Conservation (phyloP, 2,113 vertebrate species). For the Cyprinodon variegatus region DNA sequence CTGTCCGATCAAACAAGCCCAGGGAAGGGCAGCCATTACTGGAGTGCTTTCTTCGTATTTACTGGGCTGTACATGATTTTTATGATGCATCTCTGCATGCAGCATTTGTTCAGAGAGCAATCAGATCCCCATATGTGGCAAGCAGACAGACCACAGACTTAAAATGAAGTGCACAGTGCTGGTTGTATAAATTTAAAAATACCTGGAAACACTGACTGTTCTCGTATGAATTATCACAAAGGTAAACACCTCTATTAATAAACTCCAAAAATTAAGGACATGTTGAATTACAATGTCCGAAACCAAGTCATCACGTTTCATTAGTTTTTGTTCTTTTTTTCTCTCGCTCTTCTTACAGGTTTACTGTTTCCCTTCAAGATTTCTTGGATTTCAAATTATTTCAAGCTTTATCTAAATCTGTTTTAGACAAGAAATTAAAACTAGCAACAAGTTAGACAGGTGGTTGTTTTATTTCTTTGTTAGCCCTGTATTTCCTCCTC, state of each 20-base stretch:
- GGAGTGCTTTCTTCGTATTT: constrained; percentile 48
- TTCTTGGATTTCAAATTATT: not conserved
- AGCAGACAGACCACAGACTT: constrained; percentile 20
- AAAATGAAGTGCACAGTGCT: not conserved
- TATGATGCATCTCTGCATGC: constrained; percentile 55
- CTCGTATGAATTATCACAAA: not conserved
- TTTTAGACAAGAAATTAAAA: not conserved
- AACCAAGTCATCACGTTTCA: not conserved
- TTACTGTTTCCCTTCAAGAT: not conserved
- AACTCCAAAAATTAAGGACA: no score
- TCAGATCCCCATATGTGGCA: constrained; percentile 41
- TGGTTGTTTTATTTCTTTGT: not conserved
- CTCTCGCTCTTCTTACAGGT: not conserved
- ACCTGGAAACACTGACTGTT: not conserved
- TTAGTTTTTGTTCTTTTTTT: not conserved
- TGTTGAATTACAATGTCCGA: no score
- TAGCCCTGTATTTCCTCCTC: not conserved
- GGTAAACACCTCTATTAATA: not conserved
- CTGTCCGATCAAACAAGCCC: constrained; percentile 37
- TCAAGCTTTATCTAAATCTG: not conserved
- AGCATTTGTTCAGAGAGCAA: constrained; percentile 43
- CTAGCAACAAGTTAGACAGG: not conserved
- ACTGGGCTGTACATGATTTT: constrained; percentile 55
- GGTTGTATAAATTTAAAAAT: not conserved
- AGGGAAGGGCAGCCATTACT: constrained; percentile 53